These are phyloP conservation scores for Petrocephalus sullivani DNA, from an alignment of 2,797 vertebrate species.

Conservation along the genomic window DNA sequence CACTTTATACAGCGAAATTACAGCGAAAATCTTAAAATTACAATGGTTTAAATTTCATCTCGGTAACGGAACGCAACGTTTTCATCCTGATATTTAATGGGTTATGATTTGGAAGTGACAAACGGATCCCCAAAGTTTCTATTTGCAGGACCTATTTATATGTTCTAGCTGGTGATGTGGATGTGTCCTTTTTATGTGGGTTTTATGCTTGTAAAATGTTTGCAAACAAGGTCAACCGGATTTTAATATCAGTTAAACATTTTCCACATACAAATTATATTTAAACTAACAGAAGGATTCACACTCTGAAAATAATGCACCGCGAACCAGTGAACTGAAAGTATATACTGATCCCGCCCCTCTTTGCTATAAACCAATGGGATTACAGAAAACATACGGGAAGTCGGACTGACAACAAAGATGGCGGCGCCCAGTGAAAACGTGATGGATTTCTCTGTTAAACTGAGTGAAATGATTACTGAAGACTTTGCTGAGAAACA, in stretches of 20 bases:
- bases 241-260: not conserved
- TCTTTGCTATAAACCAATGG: not conserved
- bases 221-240: not conserved
- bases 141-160: not conserved
- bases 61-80: not conserved
- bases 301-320: not conserved
- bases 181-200: not conserved
- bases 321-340: not conserved
- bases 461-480: conserved; percentile 45
- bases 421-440: conserved; percentile 47
- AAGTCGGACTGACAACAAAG: conserved; percentile 31
- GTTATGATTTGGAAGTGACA: not conserved
- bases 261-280: not conserved
- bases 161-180: not conserved
- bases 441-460: conserved; percentile 33
- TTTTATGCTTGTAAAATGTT: not conserved
- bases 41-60: not conserved
- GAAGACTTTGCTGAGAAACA: conserved; percentile 45
- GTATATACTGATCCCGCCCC: not conserved
- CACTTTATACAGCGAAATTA: not conserved
- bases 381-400: not conserved
- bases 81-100: not conserved
- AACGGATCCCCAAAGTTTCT: not conserved
- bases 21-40: not conserved
- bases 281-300: not conserved